Conservation (phyloP, 2,797 vertebrate genomes). For the Ctenopoma multispine region DNA sequence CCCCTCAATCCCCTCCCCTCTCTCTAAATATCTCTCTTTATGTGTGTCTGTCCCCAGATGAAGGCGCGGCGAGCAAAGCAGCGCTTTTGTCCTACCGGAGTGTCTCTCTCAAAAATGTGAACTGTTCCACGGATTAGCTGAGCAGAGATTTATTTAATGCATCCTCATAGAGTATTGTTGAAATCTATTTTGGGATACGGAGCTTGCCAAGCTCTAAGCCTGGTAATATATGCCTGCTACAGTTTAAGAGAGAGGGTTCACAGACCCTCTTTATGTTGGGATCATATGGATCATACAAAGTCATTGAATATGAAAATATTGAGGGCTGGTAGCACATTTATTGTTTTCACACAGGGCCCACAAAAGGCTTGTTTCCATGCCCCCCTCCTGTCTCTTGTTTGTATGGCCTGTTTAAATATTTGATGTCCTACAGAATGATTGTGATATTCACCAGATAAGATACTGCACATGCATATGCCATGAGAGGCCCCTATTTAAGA, state of each 20-base stretch:
- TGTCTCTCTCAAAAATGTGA: conserved; percentile 84
- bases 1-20: conserved; percentile 56
- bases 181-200: conserved; percentile 89
- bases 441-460: conserved; percentile 85
- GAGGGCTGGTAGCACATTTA: conserved; percentile 75
- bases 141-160: conserved; percentile 91
- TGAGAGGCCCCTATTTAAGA: conserved; percentile 83
- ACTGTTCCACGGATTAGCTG: conserved; percentile 88
- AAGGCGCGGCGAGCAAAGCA: conserved; percentile 81
- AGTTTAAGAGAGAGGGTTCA: conserved; percentile 89
- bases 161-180: conserved; percentile 89
- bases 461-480: conserved; percentile 84
- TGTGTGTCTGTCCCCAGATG: conserved; percentile 85
- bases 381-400: conserved; percentile 76
- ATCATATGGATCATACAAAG: conserved; percentile 85
- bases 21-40: conserved; percentile 84
- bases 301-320: conserved; percentile 85
- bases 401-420: conserved; percentile 88
- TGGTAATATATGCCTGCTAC: conserved; percentile 91
- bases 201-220: conserved; percentile 88
- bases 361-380: conserved; percentile 73
- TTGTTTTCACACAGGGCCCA: conserved; percentile 76
- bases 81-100: conserved; percentile 84
- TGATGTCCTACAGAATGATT: conserved; percentile 84
- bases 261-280: conserved; percentile 86